phyloP scores from a whole-genome alignment of 2,797 vertebrate genomes.

The Acomys russatus region DNA sequence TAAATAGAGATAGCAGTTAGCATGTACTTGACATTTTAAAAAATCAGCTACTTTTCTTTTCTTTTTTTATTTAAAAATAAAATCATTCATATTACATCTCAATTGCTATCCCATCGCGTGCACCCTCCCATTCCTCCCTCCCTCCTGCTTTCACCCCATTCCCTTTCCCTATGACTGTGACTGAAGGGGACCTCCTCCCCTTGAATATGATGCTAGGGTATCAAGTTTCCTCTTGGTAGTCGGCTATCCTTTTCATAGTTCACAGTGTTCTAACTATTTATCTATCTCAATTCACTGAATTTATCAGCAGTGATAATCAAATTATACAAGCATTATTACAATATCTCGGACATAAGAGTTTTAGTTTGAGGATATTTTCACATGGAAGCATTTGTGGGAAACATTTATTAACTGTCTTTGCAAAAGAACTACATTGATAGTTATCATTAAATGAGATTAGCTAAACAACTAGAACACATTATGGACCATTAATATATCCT shows the following conservation, averaged over 20 bases:
- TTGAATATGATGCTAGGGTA: no score
- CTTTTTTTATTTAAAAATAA: no score
- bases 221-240: no score
- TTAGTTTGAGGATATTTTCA: conserved; percentile 40
- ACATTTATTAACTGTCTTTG: background rate
- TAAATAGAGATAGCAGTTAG: background rate
- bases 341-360: conserved; percentile 36
- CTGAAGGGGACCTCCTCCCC: no score
- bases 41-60: no score
- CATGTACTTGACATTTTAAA: background rate
- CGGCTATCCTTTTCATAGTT: background rate
- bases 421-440: conserved; percentile 51
- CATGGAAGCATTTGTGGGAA: conserved; percentile 36
- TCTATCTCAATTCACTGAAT: background rate
- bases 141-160: no score
- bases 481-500: conserved; percentile 21
- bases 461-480: conserved; percentile 20
- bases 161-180: no score
- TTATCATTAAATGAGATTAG: conserved; percentile 52
- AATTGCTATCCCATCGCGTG: no score
- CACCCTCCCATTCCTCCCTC: no score
- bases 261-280: conserved; percentile 1
- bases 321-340: conserved; percentile 56
- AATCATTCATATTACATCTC: no score
- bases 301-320: conserved; percentile 24